Evolutionary conservation across 2,888 invertebrate genomes (phyloP).

Genomic region (Tinea pellionella): DNA sequence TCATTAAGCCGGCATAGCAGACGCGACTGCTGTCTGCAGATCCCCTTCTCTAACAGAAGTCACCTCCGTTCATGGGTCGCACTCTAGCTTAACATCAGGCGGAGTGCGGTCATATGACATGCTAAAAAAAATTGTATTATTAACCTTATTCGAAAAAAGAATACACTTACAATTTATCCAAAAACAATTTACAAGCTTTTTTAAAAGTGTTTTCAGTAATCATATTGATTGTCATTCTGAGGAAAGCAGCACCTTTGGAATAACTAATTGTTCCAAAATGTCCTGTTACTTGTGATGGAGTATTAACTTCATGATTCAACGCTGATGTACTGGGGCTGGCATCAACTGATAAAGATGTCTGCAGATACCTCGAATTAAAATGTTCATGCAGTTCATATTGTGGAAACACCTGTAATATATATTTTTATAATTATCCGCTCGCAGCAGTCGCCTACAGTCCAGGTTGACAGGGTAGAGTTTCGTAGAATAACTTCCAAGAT

Average conservation of each 20-base stretch:
- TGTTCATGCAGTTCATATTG: slow-evolving; percentile 76
- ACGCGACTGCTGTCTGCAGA: no score
- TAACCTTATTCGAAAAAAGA: no score
- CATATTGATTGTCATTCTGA: slow-evolving; percentile 50
- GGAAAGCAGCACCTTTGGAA: slow-evolving; percentile 70
- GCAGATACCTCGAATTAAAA: slow-evolving; percentile 77
- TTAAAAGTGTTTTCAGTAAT: slow-evolving; percentile 39
- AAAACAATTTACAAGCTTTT: slow-evolving; percentile 40
- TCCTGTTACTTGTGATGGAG: slow-evolving; percentile 70
- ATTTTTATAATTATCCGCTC: no score
- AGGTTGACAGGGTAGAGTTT: no score
- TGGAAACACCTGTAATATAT: slow-evolving; percentile 67
- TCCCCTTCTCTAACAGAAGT: no score
- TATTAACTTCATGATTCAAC: slow-evolving; percentile 68
- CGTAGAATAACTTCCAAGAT: no score
- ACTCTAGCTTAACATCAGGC: no score
- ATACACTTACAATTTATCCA: slow-evolving; percentile 63
- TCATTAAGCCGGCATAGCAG: no score
- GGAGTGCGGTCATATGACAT: no score
- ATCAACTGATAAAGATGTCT: slow-evolving; percentile 66
- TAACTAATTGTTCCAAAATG: slow-evolving; percentile 79
- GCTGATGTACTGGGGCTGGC: slow-evolving; percentile 58
- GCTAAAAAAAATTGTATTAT: no score
- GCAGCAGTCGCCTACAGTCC: no score
- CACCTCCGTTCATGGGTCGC: no score